Base-by-base conservation (phyloP, 2,113 vertebrate genomes). In the Gymnogyps californianus region DNA sequence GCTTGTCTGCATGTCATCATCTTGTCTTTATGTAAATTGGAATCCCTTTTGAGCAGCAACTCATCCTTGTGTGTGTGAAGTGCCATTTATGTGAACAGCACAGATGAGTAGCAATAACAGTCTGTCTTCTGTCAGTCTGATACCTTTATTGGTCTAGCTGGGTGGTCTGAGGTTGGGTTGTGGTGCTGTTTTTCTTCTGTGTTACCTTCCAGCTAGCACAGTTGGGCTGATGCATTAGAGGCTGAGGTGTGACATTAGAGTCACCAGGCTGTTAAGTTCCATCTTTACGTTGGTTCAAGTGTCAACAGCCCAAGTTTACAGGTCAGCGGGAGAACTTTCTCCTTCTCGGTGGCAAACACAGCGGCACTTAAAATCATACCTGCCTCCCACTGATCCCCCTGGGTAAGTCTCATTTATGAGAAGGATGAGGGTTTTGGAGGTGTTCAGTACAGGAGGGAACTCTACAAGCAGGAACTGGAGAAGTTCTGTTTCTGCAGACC, bases 21-120 rank as follows among this genome's bases (percentile, higher is more conserved):
- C 95, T 92, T 69, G 89, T 72, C 83, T 93, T 93, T 92, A 96
- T 93, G 84, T 88, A 93, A 96, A 95, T 91, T 74, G 89, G 87
- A 83, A 89, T 77, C 26, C 46, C 77, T 97, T 97, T 91, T 49
- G 87, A 96, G 93, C 87, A 86, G 92, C 85, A 88, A 0, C 89
- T 96, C 91, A 77, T 77, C 46, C 55, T 47, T 36, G 66, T 40
- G 77, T 46, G 54, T 95, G 80, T 82, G 83, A 95, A 90, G 95
- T 96, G 93, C 83, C 71, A 31, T 93, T 93, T 85, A 80, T 75
- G 58, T 24, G 66, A 89, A 3, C 26, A 15, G 85, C 65, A 15
- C 25, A 44, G 77, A 71, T 25, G 64, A 97, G 77, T 1, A 85
- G 72, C 91, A 69, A 2, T 81, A 89, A 67, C 66, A 90, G 28